Base-by-base conservation (phyloP, 2,888 invertebrate genomes). In the Micropterix aruncella region DNA sequence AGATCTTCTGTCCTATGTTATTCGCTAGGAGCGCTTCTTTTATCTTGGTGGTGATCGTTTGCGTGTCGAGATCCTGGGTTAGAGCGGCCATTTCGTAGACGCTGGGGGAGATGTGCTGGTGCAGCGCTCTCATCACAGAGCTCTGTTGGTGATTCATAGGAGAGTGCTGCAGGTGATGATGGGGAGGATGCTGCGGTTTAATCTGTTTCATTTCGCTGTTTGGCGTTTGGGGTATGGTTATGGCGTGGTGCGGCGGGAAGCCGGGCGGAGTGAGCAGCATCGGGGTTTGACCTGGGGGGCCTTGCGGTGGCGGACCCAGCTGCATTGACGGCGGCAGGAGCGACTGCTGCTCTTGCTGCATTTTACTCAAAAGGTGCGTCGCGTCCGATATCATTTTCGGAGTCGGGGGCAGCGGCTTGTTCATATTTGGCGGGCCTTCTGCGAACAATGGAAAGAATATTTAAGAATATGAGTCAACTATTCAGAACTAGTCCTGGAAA, bases 1-100 rank as follows among this genome's bases (percentile, higher is more conserved):
- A 97, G 50, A 93, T 91, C 74, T 96, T 96, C 66, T 97, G 97
- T 2, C 96, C 96, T 53, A 97, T 93, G 60, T 96, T 96, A 62
- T 96, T 95, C 37, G 95, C 94, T 43, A 96, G 72, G 7, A 97
- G 72, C 1, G 95, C 93, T 63, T 96, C 96, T 61, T 96, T 97
- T 60, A 96, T 95, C 63, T 92, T 91, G 5, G 93, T 93, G 2
- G 96, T 96, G 55, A 96, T 92, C 16, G 86, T 83, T 60, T 95
- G 92, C 2, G 97, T 97, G 65, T 97, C 96, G 50, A 97, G 75
- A 62, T 95, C 95, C 56, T 92, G 92, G 7, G 95, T 95, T 38
- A 95, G 74, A 3, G 95, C 95, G 1, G 95, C 94, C 87, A 95
- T 92, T 65, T 96, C 95, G 63, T 95, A 93, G 14, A 95, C 94